Percentiles rank a stretch among this genome's conserved stretches.
These are phyloP conservation scores for Drosophila bifasciata DNA, from an alignment of 1,140 invertebrate species.

Conservation along the genomic window DNA sequence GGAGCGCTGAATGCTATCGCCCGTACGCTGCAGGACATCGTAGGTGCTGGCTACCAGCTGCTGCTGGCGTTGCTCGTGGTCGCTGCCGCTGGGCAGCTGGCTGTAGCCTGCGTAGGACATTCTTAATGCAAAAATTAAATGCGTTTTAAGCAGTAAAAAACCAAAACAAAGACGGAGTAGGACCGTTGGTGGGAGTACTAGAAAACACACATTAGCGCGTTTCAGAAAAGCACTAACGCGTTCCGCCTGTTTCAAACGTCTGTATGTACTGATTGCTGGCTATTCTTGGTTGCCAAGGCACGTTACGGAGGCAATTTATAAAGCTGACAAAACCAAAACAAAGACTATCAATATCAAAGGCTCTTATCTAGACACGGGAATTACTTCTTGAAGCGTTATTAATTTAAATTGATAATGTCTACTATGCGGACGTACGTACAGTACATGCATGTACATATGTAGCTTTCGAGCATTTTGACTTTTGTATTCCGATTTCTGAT, in stretches of 20 bases:
- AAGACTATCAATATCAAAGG: constrained; percentile 62
- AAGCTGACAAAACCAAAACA: constrained; percentile 61
- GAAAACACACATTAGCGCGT: neutral
- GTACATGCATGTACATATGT: constrained; percentile 19
- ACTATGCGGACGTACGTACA: constrained; percentile 43
- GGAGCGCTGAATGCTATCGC: constrained; percentile 85
- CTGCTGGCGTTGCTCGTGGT: constrained; percentile 49
- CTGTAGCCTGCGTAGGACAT: constrained; percentile 65
- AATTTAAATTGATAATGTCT: constrained; percentile 77
- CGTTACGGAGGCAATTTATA: constrained; percentile 55
- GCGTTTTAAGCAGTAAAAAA: constrained; percentile 15
- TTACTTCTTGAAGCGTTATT: constrained; percentile 70
- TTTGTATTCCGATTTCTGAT: constrained; percentile 74
- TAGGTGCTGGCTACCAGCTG: constrained; percentile 64
- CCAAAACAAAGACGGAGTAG: constrained; percentile 31
- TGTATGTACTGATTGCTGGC: constrained; percentile 1
- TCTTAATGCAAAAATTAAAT: constrained; percentile 9
- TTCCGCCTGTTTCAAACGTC: constrained; percentile 10
- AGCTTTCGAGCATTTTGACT: constrained; percentile 61
- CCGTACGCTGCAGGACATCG: constrained; percentile 64
- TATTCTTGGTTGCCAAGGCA: constrained; percentile 47
- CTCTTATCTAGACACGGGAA: constrained; percentile 59
- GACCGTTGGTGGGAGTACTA: constrained; percentile 1
- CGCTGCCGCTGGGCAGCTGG: constrained; percentile 64
- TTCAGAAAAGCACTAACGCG: constrained; percentile 1